Conservation (phyloP, 2,888 invertebrate species). For the Ormyrus nitidulus region DNA sequence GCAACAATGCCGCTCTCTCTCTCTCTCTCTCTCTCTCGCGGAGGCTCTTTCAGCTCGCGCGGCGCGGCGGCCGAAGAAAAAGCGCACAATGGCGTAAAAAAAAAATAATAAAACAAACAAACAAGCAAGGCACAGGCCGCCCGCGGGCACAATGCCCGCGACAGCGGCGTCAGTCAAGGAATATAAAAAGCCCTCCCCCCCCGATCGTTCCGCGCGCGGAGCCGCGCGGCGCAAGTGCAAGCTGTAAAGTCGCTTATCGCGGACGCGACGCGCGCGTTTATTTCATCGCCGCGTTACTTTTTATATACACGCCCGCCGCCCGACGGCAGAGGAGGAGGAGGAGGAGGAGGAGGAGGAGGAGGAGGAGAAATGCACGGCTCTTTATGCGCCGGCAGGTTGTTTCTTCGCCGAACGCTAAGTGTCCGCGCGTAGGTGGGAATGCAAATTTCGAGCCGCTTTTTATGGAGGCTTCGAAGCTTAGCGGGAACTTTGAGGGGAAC, state of each 20-base stretch:
- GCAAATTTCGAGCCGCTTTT: not conserved
- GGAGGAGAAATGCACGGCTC: not conserved
- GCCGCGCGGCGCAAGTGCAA: not conserved
- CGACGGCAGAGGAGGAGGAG: not conserved
- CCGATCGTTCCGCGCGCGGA: not conserved
- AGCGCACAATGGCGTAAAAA: no score
- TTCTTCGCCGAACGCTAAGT: no score
- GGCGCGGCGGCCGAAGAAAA: no score
- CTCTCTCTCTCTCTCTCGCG: no score
- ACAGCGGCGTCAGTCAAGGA: slow-evolving; percentile 33
- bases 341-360: not conserved
- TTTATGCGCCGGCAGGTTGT: no score
- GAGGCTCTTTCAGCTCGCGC: no score
- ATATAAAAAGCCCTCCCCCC: no score
- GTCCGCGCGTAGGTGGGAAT: not conserved
- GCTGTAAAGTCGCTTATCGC: slow-evolving; percentile 42
- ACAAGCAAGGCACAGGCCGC: slow-evolving; percentile 37
- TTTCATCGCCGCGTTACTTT: slow-evolving; percentile 58
- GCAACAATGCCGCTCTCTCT: not conserved
- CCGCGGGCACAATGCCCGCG: slow-evolving; percentile 57
- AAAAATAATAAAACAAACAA: no score
- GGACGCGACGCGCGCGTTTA: slow-evolving; percentile 37
- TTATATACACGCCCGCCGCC: slow-evolving; percentile 45
- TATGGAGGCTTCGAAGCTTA: not conserved
- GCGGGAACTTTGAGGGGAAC: no score